These are phyloP conservation scores for Spongia lamella DNA, from an alignment of 37 sponge, comb jelly and placozoan genomes.

Conservation along the genomic window DNA sequence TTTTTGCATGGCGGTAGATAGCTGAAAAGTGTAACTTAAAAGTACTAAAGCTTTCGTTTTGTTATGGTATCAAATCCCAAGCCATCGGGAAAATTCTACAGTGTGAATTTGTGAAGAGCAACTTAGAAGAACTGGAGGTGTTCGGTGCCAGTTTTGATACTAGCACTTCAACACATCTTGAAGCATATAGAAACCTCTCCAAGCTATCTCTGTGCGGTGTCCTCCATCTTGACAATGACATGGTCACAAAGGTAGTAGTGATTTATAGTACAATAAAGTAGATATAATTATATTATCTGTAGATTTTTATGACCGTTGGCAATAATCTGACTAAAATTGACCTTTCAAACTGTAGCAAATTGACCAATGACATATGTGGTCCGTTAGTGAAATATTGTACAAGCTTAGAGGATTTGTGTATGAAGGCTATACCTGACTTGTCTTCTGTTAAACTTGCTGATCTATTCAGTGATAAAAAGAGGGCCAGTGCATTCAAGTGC, in stretches of 20 bases:
- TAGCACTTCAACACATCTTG: conserved; percentile 32
- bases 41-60: conserved; percentile 55
- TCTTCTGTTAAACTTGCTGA: conserved; percentile 32
- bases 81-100: conserved; percentile 27
- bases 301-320: conserved; percentile 58
- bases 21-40: conserved; percentile 48
- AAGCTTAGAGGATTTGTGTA: conserved; percentile 43
- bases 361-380: conserved; percentile 57
- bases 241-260: conserved; percentile 35
- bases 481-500: not conserved
- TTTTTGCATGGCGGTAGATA: conserved; percentile 29
- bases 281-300: not conserved
- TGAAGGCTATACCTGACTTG: conserved; percentile 50
- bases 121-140: conserved; percentile 14
- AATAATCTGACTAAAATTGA: conserved; percentile 44
- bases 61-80: conserved; percentile 44
- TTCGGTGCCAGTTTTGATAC: conserved; percentile 33
- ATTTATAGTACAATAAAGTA: not conserved
- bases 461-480: conserved; percentile 35
- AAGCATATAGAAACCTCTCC: conserved; percentile 34
- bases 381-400: conserved; percentile 55
- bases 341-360: conserved; percentile 52
- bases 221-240: conserved; percentile 26
- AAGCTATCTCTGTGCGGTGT: conserved; percentile 61
- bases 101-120: not conserved